Base-by-base conservation (phyloP, 2,888 invertebrate species). In the Hirtodrosophila confusa region DNA sequence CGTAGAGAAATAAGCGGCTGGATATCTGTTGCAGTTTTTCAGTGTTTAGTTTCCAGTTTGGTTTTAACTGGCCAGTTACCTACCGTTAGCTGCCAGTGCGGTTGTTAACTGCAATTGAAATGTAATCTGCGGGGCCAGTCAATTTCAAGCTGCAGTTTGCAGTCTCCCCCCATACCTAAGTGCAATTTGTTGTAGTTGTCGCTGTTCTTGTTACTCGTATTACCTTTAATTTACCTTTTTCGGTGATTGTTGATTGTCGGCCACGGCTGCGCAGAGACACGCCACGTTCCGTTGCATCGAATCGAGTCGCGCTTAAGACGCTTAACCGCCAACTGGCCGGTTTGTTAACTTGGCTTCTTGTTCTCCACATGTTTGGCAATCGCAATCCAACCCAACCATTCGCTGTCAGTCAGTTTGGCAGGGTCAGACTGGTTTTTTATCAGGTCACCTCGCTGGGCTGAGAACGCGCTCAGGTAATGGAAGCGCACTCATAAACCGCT, bases 171-270 rank as follows among this genome's bases (percentile, higher is more conserved):
- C 44, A 49, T 67, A 73, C 69, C 69, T 69, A 54, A 61, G 53
- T 73, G 66, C 63, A 69, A 60, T 67, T 67, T 51, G 44, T 58
- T 55, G 57, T 45, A 39, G 33, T 47, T 58, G 66, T 60, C 55
- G 58, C 56, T 65, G 67, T 64, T 66, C 72, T 82, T 56, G 66
- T 45, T 78, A 17, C 17, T 17, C 17, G 17, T 17, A 78, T 80
- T 80, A 80, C 75, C 82, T 75, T 78, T 72, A 75, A 84, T 72
- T 71, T 65, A 58, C 57, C 55, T 69, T 62, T 69, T 77, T 72
- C 27, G 66, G 82, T 78, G 83, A 73, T 73, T 77, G 84, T 80
- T 78, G 83, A 73, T 73, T 57, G 31, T 31, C 9, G 63, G 75
- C 64, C 57, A 60, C 56, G 60, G 48, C 64, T 61, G 44, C 11